Base-by-base conservation (phyloP, 2,113 vertebrate genomes). In the Varanus komodoensis region DNA sequence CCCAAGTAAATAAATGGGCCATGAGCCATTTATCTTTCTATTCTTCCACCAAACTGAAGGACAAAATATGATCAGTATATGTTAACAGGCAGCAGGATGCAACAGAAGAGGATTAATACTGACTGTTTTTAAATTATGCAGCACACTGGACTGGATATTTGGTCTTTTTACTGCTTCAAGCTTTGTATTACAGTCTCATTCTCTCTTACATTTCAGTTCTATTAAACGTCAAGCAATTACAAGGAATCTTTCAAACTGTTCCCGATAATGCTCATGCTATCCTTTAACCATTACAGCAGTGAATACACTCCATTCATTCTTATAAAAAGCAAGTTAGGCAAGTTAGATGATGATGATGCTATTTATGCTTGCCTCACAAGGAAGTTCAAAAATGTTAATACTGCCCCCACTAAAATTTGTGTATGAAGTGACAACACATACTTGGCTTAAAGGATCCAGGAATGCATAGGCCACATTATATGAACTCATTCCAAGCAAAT, bases 211-310 rank as follows among this genome's bases (percentile, higher is more conserved):
- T 29, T 23, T 38, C 52, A 61, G 14, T 61, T 87, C 71, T 38
- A 87, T 75, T 75, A 87, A 77, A 75, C 44, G 52, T 87, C 85
- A 87, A 54, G 68, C 68, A 50, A 34, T 32, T 73, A 73, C 44
- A 67, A 83, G n/a, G 3, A 23, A 87, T 27, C 69, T 34, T 74
- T 23, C 50, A 75, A 86, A 74, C 14, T 34, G 32, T 54, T 87
- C 52, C 77, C n/a, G 44, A 34, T 27, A 27, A 1, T 3, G 34
- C n/a, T 57, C n/a, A 34, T 87, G 12, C 71, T 87, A 50, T 64
- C 61, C 61, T 64, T 64, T 64, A 15, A 64, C 17, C 3, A 19
- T 64, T 64, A 64, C 61, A 67, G 8, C 34, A 64, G 23, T 9
- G 29, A 23, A 50, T 25, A 9, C 77, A 48, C 38, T 68, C 2